phyloP scores from a whole-genome alignment of 2,113 vertebrate genomes.

The Tragelaphus buxtoni region DNA sequence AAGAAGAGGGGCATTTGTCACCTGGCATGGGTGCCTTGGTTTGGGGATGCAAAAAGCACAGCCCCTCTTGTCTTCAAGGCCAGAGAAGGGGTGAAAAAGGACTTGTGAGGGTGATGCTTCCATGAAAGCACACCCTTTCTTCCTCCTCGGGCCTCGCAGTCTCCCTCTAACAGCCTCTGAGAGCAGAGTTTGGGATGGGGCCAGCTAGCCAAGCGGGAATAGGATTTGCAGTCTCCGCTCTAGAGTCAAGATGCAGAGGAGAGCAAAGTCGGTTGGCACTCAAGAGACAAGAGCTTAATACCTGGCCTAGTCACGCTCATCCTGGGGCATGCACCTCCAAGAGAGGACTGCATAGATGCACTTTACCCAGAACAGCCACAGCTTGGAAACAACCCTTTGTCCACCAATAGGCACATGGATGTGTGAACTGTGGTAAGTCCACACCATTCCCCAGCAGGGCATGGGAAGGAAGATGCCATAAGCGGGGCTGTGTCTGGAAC shows the following conservation, averaged over 20 bases:
- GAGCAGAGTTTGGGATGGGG: background rate
- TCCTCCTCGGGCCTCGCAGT: background rate
- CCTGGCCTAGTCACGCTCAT: background rate
- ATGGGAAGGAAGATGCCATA: background rate
- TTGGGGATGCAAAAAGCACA: background rate
- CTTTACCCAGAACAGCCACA: background rate
- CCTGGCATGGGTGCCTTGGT: background rate
- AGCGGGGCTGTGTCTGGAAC: background rate
- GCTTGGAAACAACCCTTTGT: background rate
- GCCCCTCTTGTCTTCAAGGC: background rate
- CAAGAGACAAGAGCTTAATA: background rate
- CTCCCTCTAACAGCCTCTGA: background rate
- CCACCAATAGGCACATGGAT: background rate
- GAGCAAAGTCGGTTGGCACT: background rate
- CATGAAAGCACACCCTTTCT: background rate
- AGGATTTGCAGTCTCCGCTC: background rate
- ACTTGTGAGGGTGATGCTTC: background rate
- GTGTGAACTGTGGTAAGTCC: fast-evolving
- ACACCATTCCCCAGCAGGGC: background rate
- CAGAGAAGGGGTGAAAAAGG: background rate
- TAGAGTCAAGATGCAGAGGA: background rate
- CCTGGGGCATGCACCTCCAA: too few species aligned
- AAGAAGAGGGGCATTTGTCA: background rate
- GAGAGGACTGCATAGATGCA: background rate
- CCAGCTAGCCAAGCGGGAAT: background rate